phyloP scores from a whole-genome alignment of 2,797 vertebrate genomes.

The Rousettus madagascariensis region DNA sequence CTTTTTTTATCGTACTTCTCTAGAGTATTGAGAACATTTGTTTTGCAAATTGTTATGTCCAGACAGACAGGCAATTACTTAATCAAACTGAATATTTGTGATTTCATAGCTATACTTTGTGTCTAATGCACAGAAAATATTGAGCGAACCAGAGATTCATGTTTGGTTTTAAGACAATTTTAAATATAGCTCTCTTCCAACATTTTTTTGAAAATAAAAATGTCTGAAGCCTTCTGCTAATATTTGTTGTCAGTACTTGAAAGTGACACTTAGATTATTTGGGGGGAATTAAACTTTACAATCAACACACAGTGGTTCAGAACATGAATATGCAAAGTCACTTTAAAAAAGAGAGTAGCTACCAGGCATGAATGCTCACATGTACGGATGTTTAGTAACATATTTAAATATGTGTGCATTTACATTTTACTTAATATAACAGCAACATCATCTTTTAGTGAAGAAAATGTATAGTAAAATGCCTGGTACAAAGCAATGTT shows the following conservation, averaged over 20 bases:
- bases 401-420: not conserved
- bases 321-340: not conserved
- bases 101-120: not conserved
- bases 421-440: not conserved
- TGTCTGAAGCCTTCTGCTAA: not conserved
- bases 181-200: not conserved
- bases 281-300: not conserved
- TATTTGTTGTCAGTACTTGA: not conserved
- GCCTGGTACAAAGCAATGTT: not conserved
- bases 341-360: not conserved
- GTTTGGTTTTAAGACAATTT: not conserved
- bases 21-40: not conserved
- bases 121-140: not conserved
- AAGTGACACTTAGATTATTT: not conserved
- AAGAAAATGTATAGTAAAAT: not conserved
- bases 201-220: conserved; percentile 3
- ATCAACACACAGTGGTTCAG: not conserved
- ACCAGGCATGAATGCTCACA: not conserved
- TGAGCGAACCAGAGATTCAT: not conserved
- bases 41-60: not conserved
- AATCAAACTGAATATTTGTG: not conserved
- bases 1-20: not conserved
- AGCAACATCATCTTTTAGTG: not conserved
- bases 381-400: not conserved
- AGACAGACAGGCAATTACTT: not conserved